phyloP scores from a whole-genome alignment of 2,888 invertebrate species.

The Escarpia spicata region DNA sequence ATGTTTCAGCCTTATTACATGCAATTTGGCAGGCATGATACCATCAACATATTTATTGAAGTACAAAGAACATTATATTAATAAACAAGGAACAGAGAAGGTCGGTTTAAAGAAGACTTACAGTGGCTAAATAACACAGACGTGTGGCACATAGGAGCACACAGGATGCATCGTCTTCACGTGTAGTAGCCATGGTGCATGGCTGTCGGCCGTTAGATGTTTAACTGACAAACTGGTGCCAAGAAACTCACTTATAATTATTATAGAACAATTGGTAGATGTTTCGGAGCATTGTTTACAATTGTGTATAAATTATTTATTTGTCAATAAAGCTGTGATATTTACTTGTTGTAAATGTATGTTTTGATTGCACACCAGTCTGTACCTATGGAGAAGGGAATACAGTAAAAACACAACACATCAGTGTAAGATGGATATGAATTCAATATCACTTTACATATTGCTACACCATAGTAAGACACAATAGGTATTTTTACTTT shows the following conservation, averaged over 20 bases:
- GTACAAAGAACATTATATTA: too few relatives aligned
- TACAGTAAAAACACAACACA: not conserved
- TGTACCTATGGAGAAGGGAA: not conserved
- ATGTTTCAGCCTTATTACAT: too few relatives aligned
- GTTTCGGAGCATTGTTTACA: not conserved
- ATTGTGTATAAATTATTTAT: not conserved
- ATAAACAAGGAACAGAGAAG: too few relatives aligned
- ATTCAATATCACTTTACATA: not conserved
- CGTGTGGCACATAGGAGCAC: not conserved
- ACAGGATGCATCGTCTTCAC: not conserved
- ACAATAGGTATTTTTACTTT: not conserved
- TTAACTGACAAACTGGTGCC: not conserved
- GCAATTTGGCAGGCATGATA: too few relatives aligned
- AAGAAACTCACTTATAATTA: not conserved
- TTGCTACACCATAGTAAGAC: slow-evolving; percentile 16
- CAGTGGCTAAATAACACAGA: not conserved
- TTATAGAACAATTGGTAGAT: not conserved
- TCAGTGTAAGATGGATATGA: not conserved
- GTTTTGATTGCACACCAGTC: too few relatives aligned
- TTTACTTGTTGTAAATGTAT: not conserved
- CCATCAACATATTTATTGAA: too few relatives aligned
- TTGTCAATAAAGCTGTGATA: slow-evolving; percentile 12
- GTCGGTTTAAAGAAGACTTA: too few relatives aligned
- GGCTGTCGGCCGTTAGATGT: not conserved
- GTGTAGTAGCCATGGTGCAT: not conserved